These are phyloP conservation scores for Thymelicus lineola DNA, from an alignment of 2,888 invertebrate genomes.

Conservation along the genomic window DNA sequence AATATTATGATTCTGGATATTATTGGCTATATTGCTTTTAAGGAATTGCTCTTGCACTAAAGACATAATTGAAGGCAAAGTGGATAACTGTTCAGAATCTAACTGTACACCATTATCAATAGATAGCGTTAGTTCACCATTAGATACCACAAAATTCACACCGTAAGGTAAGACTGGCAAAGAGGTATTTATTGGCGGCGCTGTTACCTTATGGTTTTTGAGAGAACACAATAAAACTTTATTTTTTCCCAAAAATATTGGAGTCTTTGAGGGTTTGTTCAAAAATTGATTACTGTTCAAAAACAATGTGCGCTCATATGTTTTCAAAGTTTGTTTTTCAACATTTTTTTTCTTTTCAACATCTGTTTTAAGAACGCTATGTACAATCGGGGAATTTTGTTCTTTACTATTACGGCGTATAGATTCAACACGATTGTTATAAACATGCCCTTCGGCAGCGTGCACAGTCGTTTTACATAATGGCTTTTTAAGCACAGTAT, in stretches of 20 bases:
- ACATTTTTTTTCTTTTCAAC: too few species aligned
- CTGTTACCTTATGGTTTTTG: conserved; percentile 47
- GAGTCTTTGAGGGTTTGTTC: conserved; percentile 47
- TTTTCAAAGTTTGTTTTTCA: background rate
- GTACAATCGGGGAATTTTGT: background rate
- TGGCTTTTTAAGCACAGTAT: background rate
- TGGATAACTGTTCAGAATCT: conserved; percentile 44
- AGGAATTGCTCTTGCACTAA: conserved; percentile 54
- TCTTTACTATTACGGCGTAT: background rate
- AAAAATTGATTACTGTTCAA: conserved; percentile 50
- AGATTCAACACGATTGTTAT: background rate
- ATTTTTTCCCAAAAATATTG: conserved; percentile 67
- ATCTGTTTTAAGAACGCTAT: background rate
- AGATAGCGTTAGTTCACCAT: conserved; percentile 52
- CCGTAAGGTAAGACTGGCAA: conserved; percentile 51
- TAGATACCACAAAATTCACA: conserved; percentile 53
- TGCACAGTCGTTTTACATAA: conserved; percentile 12
- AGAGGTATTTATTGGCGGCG: conserved; percentile 5
- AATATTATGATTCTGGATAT: background rate
- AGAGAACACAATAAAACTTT: conserved; percentile 71
- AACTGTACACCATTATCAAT: conserved; percentile 50
- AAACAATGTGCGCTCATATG: conserved; percentile 40
- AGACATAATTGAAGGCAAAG: conserved; percentile 52
- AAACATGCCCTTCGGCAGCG: conserved; percentile 2
- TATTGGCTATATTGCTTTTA: conserved; percentile 5